Base-by-base conservation (phyloP, 2,888 invertebrate genomes). In the Salpingus planirostris region DNA sequence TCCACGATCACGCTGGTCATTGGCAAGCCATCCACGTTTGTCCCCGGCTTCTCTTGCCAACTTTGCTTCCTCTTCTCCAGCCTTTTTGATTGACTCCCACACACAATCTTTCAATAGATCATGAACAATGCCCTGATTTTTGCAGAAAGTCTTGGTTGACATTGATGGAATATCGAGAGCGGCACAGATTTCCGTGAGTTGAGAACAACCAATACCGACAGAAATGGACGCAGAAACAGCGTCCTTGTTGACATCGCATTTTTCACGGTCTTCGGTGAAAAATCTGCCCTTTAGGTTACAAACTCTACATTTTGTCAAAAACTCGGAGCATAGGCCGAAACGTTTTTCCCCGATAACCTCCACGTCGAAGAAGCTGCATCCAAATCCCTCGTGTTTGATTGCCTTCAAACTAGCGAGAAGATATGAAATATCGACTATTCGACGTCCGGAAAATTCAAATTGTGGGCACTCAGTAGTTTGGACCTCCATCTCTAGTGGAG, bases 1-100 rank as follows among this genome's bases (percentile, higher is more conserved):
- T 49, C 49, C 14, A 31, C 40, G 28, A 47, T 36, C 8, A 46
- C 43, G 11, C 36, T 40, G 10, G 44, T 38, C 5, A 29, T 22
- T 7, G 47, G 38, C 6, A 38, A 23, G 6, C 43, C 45, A 28
- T 47, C 33, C 4, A 24, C 13, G 21, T 35, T 29, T 11, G 46
- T 26, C 33, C 6, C 45, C 44, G 5, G 13, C 24, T 30, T 42
- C 30, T 5, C 28, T 32, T 1, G 44, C 46, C 18, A 45, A 7
- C 2, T 24, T 29, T 3, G 31, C 31, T 4, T 28, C 11, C 11
- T 15, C 8, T 27, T 11, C 11, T 2, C 27, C 35, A 2, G 35
- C 35, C 3, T 28, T 10, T n/a, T 13, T 5, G 27, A 39, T 39
- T 15, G 13, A 11, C 8, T 27, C 14, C 8, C 7, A 15, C 12